These are phyloP conservation scores for Acanthococcus lagerstroemiae DNA, from an alignment of 2,888 invertebrate genomes.

Conservation along the genomic window DNA sequence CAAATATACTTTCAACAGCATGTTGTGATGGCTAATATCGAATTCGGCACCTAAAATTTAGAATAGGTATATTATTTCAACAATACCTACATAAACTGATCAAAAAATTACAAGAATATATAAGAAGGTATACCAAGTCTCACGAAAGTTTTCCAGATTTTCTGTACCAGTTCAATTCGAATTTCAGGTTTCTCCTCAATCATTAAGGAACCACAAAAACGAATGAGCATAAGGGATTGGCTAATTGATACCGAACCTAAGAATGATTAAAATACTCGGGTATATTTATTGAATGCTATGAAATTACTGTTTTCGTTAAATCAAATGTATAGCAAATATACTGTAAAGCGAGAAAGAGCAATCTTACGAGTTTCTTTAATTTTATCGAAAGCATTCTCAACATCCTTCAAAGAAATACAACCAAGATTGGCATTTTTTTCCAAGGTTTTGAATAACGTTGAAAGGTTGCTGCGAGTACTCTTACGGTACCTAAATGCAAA, in stretches of 20 bases:
- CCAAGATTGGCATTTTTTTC: too few species aligned
- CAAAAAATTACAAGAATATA: constrained; percentile 19
- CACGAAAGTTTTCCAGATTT: constrained; percentile 69
- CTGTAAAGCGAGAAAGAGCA: too few species aligned
- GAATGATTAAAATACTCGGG: too few species aligned
- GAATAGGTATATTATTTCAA: background rate
- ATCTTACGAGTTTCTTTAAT: too few species aligned
- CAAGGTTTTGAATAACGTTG: too few species aligned
- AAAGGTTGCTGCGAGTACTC: too few species aligned
- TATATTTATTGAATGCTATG: too few species aligned
- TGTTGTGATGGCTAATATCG: constrained; percentile 83
- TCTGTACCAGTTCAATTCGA: constrained; percentile 63
- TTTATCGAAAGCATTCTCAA: too few species aligned
- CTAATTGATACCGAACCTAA: constrained; percentile 51
- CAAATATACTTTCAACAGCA: constrained; percentile 68
- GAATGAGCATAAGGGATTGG: constrained; percentile 65
- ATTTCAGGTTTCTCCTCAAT: constrained; percentile 67
- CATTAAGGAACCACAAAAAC: constrained; percentile 72
- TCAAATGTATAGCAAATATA: too few species aligned
- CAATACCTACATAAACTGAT: background rate
- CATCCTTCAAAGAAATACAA: too few species aligned
- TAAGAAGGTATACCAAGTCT: constrained; percentile 46
- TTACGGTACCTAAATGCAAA: too few species aligned
- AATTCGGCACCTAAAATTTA: constrained; percentile 52
- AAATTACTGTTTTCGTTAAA: too few species aligned